Evolutionary conservation across 1,140 invertebrate species (phyloP).

Genomic region (Agrilus planipennis): DNA sequence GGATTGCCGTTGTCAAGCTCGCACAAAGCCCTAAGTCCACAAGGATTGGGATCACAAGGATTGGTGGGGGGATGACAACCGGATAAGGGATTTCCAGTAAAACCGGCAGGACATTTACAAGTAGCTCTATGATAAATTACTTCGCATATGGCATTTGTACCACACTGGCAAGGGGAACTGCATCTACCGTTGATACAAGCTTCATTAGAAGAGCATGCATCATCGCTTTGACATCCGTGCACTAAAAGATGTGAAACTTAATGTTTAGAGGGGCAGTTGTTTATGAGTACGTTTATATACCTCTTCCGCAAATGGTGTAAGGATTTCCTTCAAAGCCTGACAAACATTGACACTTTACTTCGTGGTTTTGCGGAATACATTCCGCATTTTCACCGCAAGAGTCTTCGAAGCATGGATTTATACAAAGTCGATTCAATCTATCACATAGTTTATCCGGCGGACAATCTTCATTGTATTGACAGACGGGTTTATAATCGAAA

Average conservation of each 20-base stretch:
- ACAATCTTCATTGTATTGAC: constrained; percentile 84
- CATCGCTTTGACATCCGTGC: constrained; percentile 53
- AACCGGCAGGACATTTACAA: constrained; percentile 66
- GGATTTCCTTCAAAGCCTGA: constrained; percentile 68
- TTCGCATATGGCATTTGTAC: constrained; percentile 62
- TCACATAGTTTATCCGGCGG: constrained; percentile 70
- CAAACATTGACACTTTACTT: constrained; percentile 64
- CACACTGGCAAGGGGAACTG: constrained; percentile 63
- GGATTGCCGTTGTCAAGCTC: constrained; percentile 76
- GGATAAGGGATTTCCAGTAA: constrained; percentile 53
- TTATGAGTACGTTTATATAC: constrained; percentile 28
- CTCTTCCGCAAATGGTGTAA: constrained; percentile 54
- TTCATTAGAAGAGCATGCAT: constrained; percentile 54
- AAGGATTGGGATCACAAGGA: constrained; percentile 73
- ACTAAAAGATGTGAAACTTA: constrained; percentile 32
- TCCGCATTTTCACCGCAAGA: constrained; percentile 75
- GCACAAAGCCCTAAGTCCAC: constrained; percentile 70
- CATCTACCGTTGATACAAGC: constrained; percentile 65
- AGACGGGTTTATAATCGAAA: constrained; percentile 53
- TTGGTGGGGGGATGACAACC: constrained; percentile 50
- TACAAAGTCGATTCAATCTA: constrained; percentile 66
- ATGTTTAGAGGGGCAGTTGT: not conserved
- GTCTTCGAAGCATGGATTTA: constrained; percentile 70
- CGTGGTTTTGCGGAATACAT: constrained; percentile 65
- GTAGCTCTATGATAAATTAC: constrained; percentile 57